These are phyloP conservation scores for Bambusicola thoracicus DNA, from an alignment of 2,113 vertebrate genomes.

Conservation along the genomic window DNA sequence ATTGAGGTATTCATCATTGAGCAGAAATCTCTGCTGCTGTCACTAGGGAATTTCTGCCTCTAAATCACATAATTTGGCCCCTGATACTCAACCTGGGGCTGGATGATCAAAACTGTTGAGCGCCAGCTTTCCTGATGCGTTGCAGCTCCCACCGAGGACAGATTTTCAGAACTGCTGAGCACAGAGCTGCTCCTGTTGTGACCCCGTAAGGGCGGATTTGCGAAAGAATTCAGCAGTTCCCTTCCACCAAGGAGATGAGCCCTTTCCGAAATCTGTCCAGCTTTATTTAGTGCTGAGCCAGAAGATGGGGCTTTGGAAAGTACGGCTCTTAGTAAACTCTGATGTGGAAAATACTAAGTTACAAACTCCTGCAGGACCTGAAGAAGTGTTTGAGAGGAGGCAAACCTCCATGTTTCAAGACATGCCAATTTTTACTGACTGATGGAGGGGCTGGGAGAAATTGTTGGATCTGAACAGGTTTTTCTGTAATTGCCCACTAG, in stretches of 20 bases:
- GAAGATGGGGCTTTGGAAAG: slow-evolving; percentile 24
- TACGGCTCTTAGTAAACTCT: neutral
- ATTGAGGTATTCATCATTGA: neutral
- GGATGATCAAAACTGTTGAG: slow-evolving; percentile 21
- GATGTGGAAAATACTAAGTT: neutral
- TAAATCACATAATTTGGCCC: slow-evolving; percentile 49
- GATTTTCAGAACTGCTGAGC: slow-evolving; percentile 28
- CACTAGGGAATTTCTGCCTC: slow-evolving; percentile 41
- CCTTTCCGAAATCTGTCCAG: slow-evolving; percentile 7
- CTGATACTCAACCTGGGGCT: slow-evolving; percentile 20
- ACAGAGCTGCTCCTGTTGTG: slow-evolving; percentile 40
- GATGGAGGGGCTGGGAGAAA: neutral
- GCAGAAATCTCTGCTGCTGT: slow-evolving; percentile 35
- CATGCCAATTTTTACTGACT: slow-evolving; percentile 25
- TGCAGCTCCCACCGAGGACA: slow-evolving; percentile 10
- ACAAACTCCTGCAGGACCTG: neutral
- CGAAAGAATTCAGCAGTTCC: neutral
- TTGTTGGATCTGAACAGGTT: slow-evolving; percentile 26
- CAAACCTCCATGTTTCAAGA: slow-evolving; percentile 5
- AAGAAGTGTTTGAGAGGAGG: neutral
- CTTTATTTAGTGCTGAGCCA: neutral
- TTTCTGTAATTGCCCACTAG: slow-evolving; percentile 51
- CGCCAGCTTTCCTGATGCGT: slow-evolving; percentile 34
- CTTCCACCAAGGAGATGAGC: neutral
- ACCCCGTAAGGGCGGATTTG: slow-evolving; percentile 37